phyloP scores from a whole-genome alignment of 2,113 vertebrate species.

The Pteruthius melanotis region DNA sequence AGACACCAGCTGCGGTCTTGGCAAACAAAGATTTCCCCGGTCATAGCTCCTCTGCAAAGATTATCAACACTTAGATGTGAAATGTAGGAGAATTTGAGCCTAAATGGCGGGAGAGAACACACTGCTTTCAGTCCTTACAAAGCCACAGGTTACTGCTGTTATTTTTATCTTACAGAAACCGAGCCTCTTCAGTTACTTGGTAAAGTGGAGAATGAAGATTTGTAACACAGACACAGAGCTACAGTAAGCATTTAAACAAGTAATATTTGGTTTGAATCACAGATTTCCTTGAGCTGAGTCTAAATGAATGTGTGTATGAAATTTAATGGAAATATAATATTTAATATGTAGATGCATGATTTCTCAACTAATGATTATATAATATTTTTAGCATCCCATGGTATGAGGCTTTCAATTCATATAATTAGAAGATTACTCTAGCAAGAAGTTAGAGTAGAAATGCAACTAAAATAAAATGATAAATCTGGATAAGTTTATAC shows the following conservation, averaged over 20 bases:
- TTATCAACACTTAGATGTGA: not conserved
- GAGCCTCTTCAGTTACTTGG: not conserved
- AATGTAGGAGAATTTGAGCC: not conserved
- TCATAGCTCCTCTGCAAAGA: not conserved
- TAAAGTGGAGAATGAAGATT: not conserved
- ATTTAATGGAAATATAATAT: not conserved
- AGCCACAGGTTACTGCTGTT: not conserved
- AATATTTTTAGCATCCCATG: not conserved
- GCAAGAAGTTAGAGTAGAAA: not conserved
- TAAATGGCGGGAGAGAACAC: not conserved
- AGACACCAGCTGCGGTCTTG: not conserved
- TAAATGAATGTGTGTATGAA: not conserved
- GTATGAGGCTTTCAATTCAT: not conserved
- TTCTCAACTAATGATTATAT: not conserved
- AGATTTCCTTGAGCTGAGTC: not conserved
- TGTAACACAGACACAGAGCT: not conserved
- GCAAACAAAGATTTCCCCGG: not conserved
- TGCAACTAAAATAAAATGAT: not conserved
- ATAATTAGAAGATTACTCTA: not conserved
- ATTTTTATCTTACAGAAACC: not conserved
- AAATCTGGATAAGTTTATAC: not conserved
- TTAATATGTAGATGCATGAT: not conserved
- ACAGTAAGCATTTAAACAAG: not conserved
- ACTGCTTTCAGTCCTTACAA: not conserved
- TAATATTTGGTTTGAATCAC: not conserved